Percentiles rank a stretch among this genome's conserved stretches.
These are phyloP conservation scores for Clitarchus hookeri DNA, from an alignment of 2,888 invertebrate species.

Conservation along the genomic window DNA sequence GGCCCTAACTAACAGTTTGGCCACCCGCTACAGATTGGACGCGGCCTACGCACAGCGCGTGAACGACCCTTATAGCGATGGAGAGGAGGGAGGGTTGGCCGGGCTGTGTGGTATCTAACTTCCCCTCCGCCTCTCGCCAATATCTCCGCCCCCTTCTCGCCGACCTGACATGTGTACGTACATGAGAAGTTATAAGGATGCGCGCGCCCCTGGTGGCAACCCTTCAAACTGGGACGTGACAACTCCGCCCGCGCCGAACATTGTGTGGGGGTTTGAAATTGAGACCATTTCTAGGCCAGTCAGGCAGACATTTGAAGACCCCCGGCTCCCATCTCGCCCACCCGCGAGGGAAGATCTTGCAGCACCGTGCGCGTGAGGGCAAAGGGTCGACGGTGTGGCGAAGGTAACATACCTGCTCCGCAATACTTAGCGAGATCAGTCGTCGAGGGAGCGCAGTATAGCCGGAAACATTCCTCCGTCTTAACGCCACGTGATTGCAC, in stretches of 20 bases:
- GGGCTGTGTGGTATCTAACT: not conserved
- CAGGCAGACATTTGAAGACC: slow-evolving; percentile 40
- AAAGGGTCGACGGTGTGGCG: not conserved
- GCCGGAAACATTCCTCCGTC: not conserved
- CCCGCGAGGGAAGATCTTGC: not conserved
- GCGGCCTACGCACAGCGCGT: not conserved
- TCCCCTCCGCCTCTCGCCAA: not conserved
- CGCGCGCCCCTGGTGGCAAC: slow-evolving; percentile 38
- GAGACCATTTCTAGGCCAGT: slow-evolving; percentile 43
- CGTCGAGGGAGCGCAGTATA: not conserved
- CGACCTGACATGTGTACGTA: slow-evolving; percentile 35
- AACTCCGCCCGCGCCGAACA: slow-evolving; percentile 33
- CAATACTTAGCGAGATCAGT: not conserved
- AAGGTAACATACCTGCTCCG: not conserved
- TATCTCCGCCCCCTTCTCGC: not conserved
- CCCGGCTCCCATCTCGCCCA: slow-evolving; percentile 18
- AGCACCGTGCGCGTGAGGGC: not conserved
- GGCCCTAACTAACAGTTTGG: slow-evolving; percentile 2
- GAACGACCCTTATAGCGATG: not conserved
- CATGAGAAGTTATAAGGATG: slow-evolving; percentile 43
- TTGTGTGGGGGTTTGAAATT: slow-evolving; percentile 36
- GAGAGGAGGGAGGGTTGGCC: not conserved
- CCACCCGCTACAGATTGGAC: slow-evolving; percentile 11
- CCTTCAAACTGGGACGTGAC: slow-evolving; percentile 43
- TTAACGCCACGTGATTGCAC: no score